These are phyloP conservation scores for Acleris literana DNA, from an alignment of 2,888 invertebrate species.

Conservation along the genomic window DNA sequence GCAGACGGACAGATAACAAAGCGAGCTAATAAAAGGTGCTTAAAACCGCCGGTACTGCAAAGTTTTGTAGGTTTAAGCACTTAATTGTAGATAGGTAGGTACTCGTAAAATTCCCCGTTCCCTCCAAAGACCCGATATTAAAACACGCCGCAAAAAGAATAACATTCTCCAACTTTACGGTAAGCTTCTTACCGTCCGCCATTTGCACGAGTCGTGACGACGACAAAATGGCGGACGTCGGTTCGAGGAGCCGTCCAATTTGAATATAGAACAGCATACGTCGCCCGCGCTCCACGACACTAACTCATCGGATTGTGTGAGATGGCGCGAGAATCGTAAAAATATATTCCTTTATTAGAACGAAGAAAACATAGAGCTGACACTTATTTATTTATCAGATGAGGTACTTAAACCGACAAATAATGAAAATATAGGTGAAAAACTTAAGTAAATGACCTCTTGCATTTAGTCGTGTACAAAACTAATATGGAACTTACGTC, in stretches of 20 bases:
- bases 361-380: slow-evolving; percentile 47
- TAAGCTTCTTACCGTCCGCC: slow-evolving; percentile 61
- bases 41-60: too few species aligned
- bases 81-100: too few species aligned
- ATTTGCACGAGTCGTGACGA: slow-evolving; percentile 68
- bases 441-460: too few species aligned
- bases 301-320: slow-evolving; percentile 82
- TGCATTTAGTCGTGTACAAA: too few species aligned
- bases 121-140: not conserved
- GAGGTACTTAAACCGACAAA: too few species aligned
- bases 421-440: too few species aligned
- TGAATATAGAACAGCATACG: slow-evolving; percentile 83
- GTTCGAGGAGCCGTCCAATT: slow-evolving; percentile 73
- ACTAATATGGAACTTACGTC: too few species aligned
- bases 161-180: slow-evolving; percentile 20
- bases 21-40: too few species aligned
- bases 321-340: slow-evolving; percentile 79
- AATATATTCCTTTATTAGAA: slow-evolving; percentile 74
- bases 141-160: slow-evolving; percentile 24
- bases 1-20: too few species aligned
- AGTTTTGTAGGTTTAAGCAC: too few species aligned
- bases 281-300: slow-evolving; percentile 75
- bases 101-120: too few species aligned
- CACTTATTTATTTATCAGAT: too few species aligned
- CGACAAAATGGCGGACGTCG: slow-evolving; percentile 78